Percentiles rank a stretch among this genome's conserved stretches.
Evolutionary conservation across 2,888 invertebrate species (phyloP).

Genomic region (Nysson spinosus): DNA sequence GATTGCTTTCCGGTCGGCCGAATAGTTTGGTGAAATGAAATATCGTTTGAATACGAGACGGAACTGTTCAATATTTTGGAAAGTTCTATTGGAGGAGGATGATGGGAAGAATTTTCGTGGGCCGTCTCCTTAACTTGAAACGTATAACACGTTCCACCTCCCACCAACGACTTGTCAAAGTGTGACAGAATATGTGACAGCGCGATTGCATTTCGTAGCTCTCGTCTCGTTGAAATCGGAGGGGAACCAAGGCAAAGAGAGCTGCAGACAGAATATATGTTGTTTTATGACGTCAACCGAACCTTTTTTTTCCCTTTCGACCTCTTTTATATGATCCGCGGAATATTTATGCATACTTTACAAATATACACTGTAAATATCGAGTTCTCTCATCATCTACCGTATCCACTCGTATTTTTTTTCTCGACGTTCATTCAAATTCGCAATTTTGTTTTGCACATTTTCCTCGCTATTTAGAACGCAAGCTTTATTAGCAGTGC

Average conservation of each 20-base stretch:
- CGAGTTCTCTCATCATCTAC: not conserved
- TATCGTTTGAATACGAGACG: slow-evolving; percentile 32
- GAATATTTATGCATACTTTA: not conserved
- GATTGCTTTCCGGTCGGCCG: too few species aligned
- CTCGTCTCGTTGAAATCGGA: slow-evolving; percentile 33
- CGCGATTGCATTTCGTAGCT: slow-evolving; percentile 40
- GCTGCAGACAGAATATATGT: slow-evolving; percentile 11
- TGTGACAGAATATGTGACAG: slow-evolving; percentile 46
- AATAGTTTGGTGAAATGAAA: slow-evolving; percentile 17
- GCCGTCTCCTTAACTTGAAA: slow-evolving; percentile 6
- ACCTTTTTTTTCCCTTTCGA: not conserved
- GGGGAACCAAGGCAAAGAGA: slow-evolving; percentile 17
- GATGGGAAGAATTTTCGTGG: slow-evolving; percentile 21
- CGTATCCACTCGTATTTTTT: too few species aligned
- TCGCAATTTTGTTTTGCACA: too few species aligned
- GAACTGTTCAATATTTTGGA: slow-evolving; percentile 37
- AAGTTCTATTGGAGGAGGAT: slow-evolving; percentile 11
- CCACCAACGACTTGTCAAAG: slow-evolving; percentile 35
- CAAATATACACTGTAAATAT: slow-evolving; percentile 16
- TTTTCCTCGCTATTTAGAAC: too few species aligned
- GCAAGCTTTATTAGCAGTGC: too few species aligned
- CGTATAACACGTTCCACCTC: slow-evolving; percentile 7
- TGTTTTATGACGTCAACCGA: slow-evolving; percentile 27
- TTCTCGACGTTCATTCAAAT: too few species aligned
- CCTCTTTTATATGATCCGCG: not conserved